phyloP scores from a whole-genome alignment of 2,888 invertebrate genomes.

The Elegia similella region DNA sequence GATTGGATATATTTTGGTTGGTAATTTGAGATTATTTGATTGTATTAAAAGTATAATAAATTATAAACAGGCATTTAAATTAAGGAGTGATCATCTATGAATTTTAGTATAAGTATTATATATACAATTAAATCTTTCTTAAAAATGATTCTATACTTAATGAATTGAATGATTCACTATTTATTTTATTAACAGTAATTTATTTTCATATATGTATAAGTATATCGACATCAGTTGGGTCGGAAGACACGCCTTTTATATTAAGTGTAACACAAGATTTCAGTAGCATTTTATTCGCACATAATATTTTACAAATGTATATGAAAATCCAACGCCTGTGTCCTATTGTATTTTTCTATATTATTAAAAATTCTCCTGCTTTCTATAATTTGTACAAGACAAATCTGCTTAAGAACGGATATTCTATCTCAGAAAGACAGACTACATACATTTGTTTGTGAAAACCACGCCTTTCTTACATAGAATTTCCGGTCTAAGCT shows the following conservation, averaged over 20 bases:
- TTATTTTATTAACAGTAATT: neutral
- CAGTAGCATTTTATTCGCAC: conserved; percentile 15
- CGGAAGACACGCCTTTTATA: neutral
- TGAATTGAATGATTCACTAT: neutral
- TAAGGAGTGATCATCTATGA: conserved; percentile 7
- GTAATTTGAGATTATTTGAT: neutral
- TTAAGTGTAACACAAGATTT: no score
- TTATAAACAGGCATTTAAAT: neutral
- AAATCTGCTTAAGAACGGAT: no score
- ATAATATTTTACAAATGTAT: neutral
- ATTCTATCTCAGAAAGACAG: no score
- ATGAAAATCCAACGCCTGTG: neutral
- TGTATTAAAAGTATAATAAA: neutral
- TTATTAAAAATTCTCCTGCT: no score
- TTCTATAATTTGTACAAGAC: no score
- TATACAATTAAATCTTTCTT: neutral
- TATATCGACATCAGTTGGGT: neutral
- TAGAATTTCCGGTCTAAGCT: neutral
- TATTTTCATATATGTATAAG: neutral
- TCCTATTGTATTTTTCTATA: neutral
- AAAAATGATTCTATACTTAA: neutral
- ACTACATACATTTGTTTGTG: no score
- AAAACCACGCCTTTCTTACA: neutral
- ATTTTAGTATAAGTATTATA: neutral
- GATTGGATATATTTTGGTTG: neutral